Evolutionary conservation across 2,113 vertebrate genomes (phyloP).

Genomic region (Paralichthys olivaceus): DNA sequence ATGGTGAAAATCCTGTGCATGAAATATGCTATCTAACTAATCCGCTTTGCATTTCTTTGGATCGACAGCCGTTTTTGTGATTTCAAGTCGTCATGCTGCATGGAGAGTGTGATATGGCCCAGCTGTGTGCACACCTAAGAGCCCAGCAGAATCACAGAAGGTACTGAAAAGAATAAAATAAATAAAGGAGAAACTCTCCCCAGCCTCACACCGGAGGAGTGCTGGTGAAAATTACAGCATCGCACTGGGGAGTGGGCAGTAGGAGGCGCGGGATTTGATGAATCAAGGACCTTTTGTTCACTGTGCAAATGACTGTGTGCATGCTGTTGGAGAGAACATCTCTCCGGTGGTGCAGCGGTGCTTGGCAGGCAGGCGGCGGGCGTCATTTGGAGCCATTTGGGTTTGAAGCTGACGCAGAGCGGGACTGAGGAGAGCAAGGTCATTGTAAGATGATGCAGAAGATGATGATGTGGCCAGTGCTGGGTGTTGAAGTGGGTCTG

Average conservation of each 20-base stretch:
- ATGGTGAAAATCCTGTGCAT: not conserved
- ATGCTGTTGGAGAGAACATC: slow-evolving; percentile 56
- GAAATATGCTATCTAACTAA: slow-evolving; percentile 6
- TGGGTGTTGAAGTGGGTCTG: slow-evolving; percentile 59
- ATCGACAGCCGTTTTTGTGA: not conserved
- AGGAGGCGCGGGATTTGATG: slow-evolving; percentile 72
- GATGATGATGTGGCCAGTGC: slow-evolving; percentile 45
- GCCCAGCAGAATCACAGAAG: slow-evolving; percentile 33
- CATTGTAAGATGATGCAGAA: slow-evolving; percentile 68
- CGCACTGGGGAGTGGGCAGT: slow-evolving; percentile 70
- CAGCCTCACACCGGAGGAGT: slow-evolving; percentile 35
- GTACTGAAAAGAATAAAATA: slow-evolving; percentile 11
- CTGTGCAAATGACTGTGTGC: slow-evolving; percentile 58
- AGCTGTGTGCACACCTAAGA: slow-evolving; percentile 54
- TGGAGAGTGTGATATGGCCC: slow-evolving; percentile 6
- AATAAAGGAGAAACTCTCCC: not conserved
- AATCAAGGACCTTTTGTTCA: slow-evolving; percentile 78
- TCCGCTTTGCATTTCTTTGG: not conserved
- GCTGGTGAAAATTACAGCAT: slow-evolving; percentile 74
- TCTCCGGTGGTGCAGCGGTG: slow-evolving; percentile 19
- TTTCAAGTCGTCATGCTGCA: slow-evolving; percentile 4
- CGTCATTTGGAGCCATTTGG: slow-evolving; percentile 72
- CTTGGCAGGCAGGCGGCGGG: slow-evolving; percentile 45
- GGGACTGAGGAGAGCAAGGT: slow-evolving; percentile 61
- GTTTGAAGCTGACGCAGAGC: slow-evolving; percentile 55